These are phyloP conservation scores for Lepeophtheirus nordmannii DNA, from an alignment of 2,888 invertebrate species.

Conservation along the genomic window DNA sequence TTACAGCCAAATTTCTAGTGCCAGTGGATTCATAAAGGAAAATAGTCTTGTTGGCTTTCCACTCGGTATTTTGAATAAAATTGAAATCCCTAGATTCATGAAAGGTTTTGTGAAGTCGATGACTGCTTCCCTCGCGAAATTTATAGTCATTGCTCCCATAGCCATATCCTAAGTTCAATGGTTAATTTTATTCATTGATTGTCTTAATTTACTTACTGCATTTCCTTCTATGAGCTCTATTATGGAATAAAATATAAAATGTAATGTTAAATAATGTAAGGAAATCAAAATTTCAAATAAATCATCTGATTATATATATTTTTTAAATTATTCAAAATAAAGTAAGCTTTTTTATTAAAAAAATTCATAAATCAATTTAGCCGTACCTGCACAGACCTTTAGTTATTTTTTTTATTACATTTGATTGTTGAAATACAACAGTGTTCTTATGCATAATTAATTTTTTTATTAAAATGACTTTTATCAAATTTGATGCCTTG, in stretches of 20 bases:
- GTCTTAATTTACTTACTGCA: neutral
- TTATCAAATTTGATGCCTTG: too few relatives aligned
- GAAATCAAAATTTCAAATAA: slow-evolving; percentile 13
- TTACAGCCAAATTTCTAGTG: slow-evolving; percentile 89
- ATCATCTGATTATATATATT: slow-evolving; percentile 11
- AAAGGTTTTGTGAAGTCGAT: slow-evolving; percentile 41
- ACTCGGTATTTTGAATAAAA: slow-evolving; percentile 48
- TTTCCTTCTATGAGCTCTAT: slow-evolving; percentile 14
- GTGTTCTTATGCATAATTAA: too few relatives aligned
- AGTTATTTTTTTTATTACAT: too few relatives aligned
- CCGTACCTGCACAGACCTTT: too few relatives aligned
- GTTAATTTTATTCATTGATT: slow-evolving; percentile 46
- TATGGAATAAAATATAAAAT: slow-evolving; percentile 5
- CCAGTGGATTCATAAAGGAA: slow-evolving; percentile 90
- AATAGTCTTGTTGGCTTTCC: slow-evolving; percentile 73
- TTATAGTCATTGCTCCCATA: slow-evolving; percentile 93
- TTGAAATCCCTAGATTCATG: slow-evolving; percentile 41
- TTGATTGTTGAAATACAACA: too few relatives aligned
- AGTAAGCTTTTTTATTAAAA: too few relatives aligned
- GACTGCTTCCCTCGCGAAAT: slow-evolving; percentile 55
- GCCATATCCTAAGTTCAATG: slow-evolving; percentile 51
- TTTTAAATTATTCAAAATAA: too few relatives aligned
- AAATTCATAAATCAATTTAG: too few relatives aligned
- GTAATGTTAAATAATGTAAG: neutral
- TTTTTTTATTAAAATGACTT: too few relatives aligned